Evolutionary conservation across 2,888 invertebrate species (phyloP), one percentile per base, ranked within the genome.

Genomic region (Clanis bilineata): DNA sequence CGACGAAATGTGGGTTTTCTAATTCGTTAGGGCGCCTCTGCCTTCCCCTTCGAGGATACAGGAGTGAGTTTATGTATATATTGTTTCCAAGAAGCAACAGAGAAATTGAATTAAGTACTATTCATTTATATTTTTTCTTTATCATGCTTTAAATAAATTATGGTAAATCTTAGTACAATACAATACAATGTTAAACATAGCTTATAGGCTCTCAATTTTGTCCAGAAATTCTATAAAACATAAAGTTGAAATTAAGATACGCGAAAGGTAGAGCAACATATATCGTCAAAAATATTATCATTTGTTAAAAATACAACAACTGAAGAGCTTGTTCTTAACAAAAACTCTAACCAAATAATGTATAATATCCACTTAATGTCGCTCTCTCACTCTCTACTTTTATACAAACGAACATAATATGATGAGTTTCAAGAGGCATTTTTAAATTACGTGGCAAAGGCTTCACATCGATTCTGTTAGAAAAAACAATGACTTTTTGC

Each of bases 331-430:
- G 72, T 74, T 69, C 86, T 88, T 89, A 88, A 88, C 73, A 75
- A 71, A 64, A 67, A 70, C 62, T 72, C 74, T 74, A 69, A 78
- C 76, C 70, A 76, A 80, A 82, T 83, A 77, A 83, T 80, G 73
- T 83, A 81, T 77, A 78, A 82, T 75, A 78, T 71, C 77, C 77
- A 82, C 83, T 83, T 84, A 81, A 76, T 73, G 67, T 74, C 75
- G 68, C 73, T 80, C 71, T 77, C 73, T 73, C 70, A 64, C 70
- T 72, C 68, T 69, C 68, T 69, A 68, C 79, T 76, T 76, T 72
- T 68, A 66, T 75, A 77, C 69, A 77, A 76, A 80, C 74, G 67
- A 72, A 61, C 65, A 75, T 77, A 70, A 76, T 76, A 65, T 76
- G 67, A 83, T 79, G 76, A 78, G 73, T 68, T 74, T 74, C 70